Evolutionary conservation across 2,888 invertebrate species (phyloP), one percentile per base, ranked within the genome.

Genomic region (Macropis europaea): DNA sequence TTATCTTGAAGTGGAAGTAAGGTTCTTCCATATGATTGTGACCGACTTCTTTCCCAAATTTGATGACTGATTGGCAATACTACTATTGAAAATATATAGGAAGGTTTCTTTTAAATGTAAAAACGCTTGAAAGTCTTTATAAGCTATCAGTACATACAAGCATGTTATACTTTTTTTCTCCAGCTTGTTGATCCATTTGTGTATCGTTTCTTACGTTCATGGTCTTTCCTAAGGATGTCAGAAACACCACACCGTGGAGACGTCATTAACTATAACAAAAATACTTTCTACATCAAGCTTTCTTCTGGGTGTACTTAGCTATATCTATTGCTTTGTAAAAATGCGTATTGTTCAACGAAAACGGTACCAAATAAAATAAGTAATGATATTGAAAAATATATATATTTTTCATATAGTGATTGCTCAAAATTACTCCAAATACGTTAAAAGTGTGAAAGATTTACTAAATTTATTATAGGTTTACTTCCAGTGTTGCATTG

Each of bases 401-500:
- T n/a, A n/a, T n/a, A n/a, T n/a, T n/a, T n/a, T n/a, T n/a, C n/a
- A n/a, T n/a, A n/a, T n/a, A n/a, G n/a, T n/a, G n/a, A n/a, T n/a
- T n/a, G n/a, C n/a, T n/a, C n/a, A n/a, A n/a, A n/a, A n/a, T n/a
- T n/a, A n/a, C n/a, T n/a, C n/a, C n/a, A n/a, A n/a, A n/a, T n/a
- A n/a, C n/a, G n/a, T n/a, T n/a, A n/a, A n/a, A n/a, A n/a, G n/a
- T n/a, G n/a, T n/a, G n/a, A n/a, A n/a, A n/a, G n/a, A n/a, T n/a
- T n/a, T n/a, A n/a, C n/a, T n/a, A 38, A 42, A 28, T 17, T 17
- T 1, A 32, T 26, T 13, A 48, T 9, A 4, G 22, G 11, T 28
- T n/a, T 11, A 74, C 73, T 60, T 73, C 47, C 11, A 70, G 88
- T 0, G 95, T 96, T 0, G 90, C 91, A 22, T 91, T 90, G 85